Conservation (phyloP, 2,888 invertebrate genomes). For the Aphodius granarius region DNA sequence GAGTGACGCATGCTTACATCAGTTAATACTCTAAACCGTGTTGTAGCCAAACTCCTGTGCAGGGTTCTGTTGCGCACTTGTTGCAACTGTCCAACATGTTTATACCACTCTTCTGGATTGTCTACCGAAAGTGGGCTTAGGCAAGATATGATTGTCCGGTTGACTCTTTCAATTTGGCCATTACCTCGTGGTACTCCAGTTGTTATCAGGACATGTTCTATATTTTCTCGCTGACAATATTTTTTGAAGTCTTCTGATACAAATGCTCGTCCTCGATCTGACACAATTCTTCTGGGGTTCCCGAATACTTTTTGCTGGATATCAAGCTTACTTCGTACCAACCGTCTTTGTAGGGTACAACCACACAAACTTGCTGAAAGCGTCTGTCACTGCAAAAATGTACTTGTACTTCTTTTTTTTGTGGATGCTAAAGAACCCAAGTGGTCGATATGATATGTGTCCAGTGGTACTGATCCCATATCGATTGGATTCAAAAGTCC, state of each 20-base stretch:
- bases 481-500: constrained; percentile 36
- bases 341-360: constrained; percentile 20
- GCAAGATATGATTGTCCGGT: constrained; percentile 16
- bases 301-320: constrained; percentile 29
- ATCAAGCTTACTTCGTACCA: constrained; percentile 15
- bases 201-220: constrained; percentile 20
- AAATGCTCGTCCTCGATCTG: constrained; percentile 30
- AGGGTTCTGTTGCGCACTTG: constrained; percentile 27
- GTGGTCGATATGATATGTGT: constrained; percentile 43
- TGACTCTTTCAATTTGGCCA: constrained; percentile 25
- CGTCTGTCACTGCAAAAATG: constrained; percentile 41
- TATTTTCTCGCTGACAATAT: constrained; percentile 24
- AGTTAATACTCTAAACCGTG: constrained; percentile 25
- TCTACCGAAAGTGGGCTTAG: constrained; percentile 25
- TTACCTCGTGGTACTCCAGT: constrained; percentile 20
- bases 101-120: constrained; percentile 31
- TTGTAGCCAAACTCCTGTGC: constrained; percentile 29
- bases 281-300: constrained; percentile 27
- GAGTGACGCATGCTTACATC: not conserved
- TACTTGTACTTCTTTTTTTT: constrained; percentile 39
- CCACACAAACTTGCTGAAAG: constrained; percentile 27
- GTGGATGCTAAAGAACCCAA: constrained; percentile 42
- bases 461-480: constrained; percentile 37
- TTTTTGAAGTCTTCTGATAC: constrained; percentile 23
- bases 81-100: constrained; percentile 29